Percentiles rank a stretch among this genome's conserved stretches.
These are phyloP conservation scores for Hiodon alosoides DNA, from an alignment of 2,113 vertebrate genomes.

Conservation along the genomic window DNA sequence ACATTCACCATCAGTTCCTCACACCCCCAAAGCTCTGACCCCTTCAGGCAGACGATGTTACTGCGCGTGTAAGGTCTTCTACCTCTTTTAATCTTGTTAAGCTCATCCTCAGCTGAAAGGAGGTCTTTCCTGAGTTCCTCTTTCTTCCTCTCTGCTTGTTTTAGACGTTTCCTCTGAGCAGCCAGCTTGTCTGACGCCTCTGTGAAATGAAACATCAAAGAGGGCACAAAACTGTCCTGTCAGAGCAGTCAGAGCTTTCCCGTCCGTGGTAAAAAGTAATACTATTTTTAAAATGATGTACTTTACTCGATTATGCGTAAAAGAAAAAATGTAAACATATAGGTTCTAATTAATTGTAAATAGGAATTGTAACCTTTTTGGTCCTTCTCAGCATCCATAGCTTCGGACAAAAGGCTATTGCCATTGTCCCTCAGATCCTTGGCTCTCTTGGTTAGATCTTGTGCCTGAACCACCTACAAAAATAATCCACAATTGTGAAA, in stretches of 20 bases:
- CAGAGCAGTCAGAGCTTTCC: too few species aligned
- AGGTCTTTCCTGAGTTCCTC: constrained; percentile 61
- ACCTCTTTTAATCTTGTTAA: constrained; percentile 74
- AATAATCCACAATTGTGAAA: neutral
- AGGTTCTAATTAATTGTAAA: neutral
- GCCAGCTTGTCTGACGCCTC: constrained; percentile 56
- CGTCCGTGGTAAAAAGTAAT: too few species aligned
- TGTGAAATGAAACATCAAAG: constrained; percentile 42
- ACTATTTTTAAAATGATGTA: too few species aligned
- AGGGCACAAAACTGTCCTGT: neutral
- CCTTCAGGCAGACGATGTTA: neutral
- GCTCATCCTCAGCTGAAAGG: constrained; percentile 46
- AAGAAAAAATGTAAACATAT: neutral
- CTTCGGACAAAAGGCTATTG: constrained; percentile 54
- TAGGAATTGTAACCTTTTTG: constrained; percentile 61
- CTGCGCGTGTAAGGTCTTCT: neutral
- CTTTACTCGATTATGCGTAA: neutral
- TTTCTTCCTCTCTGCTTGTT: constrained; percentile 59
- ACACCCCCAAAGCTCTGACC: neutral
- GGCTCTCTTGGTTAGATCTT: constrained; percentile 70
- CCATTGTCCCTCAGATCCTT: constrained; percentile 64
- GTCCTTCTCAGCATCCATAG: constrained; percentile 52
- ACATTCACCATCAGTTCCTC: neutral
- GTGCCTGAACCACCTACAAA: constrained; percentile 70
- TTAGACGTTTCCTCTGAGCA: constrained; percentile 63